Conservation (phyloP, 2,797 vertebrate genomes). For the Microctenopoma lineatum region DNA sequence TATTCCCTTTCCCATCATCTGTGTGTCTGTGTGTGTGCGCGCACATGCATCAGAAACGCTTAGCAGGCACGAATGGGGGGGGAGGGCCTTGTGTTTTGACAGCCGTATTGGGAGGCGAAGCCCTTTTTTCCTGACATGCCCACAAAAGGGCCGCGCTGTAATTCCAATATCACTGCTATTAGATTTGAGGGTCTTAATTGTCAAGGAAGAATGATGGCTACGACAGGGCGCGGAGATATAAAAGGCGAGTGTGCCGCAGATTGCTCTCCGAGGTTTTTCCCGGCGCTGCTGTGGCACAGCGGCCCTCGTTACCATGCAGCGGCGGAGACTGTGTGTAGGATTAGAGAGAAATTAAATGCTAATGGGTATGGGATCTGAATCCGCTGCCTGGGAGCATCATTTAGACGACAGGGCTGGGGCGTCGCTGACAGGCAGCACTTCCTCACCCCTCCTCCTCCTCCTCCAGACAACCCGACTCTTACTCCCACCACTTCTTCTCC, state of each 20-base stretch:
- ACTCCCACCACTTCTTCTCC: conserved; percentile 54
- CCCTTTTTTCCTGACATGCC: conserved; percentile 64
- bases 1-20: conserved; percentile 66
- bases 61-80: conserved; percentile 53
- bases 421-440: conserved; percentile 77
- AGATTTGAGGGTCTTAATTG: conserved; percentile 86
- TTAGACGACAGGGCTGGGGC: conserved; percentile 76
- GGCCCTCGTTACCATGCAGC: conserved; percentile 76
- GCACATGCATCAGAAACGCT: conserved; percentile 52
- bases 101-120: conserved; percentile 76
- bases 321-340: conserved; percentile 76
- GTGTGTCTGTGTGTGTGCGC: conserved; percentile 36
- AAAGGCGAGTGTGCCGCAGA: conserved; percentile 64
- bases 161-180: conserved; percentile 85
- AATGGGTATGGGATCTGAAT: conserved; percentile 86
- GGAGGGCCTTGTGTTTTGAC: conserved; percentile 70
- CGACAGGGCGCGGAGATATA: conserved; percentile 69
- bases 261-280: conserved; percentile 71
- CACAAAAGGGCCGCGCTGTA: conserved; percentile 79
- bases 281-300: conserved; percentile 45
- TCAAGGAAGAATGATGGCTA: conserved; percentile 85
- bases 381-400: conserved; percentile 80
- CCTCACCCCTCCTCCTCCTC: conserved; percentile 52
- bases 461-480: conserved; percentile 44
- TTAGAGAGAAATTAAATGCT: conserved; percentile 89